Evolutionary conservation across 1,140 invertebrate species (phyloP), one percentile per base, ranked within the genome.

Genomic region (Agrilus planipennis): DNA sequence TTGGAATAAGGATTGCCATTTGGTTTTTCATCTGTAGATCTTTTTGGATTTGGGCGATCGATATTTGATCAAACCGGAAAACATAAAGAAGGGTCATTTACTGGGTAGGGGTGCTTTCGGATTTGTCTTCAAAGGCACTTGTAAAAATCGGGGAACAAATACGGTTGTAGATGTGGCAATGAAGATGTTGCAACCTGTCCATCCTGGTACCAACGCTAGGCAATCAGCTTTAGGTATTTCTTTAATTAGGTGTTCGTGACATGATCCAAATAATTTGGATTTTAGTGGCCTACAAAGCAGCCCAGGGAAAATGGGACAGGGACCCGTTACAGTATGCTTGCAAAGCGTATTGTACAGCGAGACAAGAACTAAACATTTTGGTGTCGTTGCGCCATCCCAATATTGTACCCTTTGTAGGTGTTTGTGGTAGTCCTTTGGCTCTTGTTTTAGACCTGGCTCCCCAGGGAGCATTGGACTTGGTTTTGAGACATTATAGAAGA

Each of bases 71-170:
- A 76, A 77, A 45, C 74, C 82, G 25, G 81, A 90, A 28, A 77
- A 81, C 42, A 75, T 98, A 3, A 76, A 78, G 22, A 67, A 82
- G 35, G 87, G 84, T 1, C 75, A 77, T 42, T 68, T 90, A 57
- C 64, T 94, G n/a, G 95, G 95, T 0, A 77, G 91, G 22, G 95
- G 95, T 0, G 92, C 92, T 0, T 99, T 98, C 70, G 94, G 95
- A 1, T 93, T 95, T 60, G 95, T 99, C 1, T 94, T 93, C 58
- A 79, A 82, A 55, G 91, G 78, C 0, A 75, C 72, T 2, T 84
- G 85, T 62, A 76, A 79, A 41, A 50, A 78, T 7, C 65, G 76
- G 18, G 68, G 73, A 1, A 65, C 69, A 3, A 62, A 73, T 45
- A 60, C 64, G 7, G 67, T 71, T 28, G 68, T 73, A 7, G 75